These are phyloP conservation scores for Pocota personata DNA, from an alignment of 2,888 invertebrate species.

Conservation along the genomic window DNA sequence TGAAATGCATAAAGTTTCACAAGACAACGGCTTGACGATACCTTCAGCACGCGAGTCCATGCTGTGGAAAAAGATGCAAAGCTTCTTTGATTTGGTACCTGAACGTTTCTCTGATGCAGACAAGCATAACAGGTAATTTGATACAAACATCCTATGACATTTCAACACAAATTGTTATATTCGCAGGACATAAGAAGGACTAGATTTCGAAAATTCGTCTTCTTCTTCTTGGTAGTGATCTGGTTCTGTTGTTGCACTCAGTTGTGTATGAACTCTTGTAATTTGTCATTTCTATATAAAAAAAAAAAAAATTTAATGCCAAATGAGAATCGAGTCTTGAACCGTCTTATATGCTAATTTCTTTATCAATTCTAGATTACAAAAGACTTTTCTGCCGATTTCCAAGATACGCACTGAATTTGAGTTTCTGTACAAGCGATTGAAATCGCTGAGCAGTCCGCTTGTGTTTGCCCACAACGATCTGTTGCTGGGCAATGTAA, in stretches of 20 bases:
- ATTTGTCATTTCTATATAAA: constrained; percentile 46
- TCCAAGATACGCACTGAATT: constrained; percentile 88
- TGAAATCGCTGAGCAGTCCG: constrained; percentile 88
- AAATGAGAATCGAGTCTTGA: constrained; percentile 29
- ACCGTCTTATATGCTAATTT: constrained; percentile 65
- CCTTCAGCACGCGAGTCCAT: constrained; percentile 84
- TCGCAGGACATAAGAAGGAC: constrained; percentile 74
- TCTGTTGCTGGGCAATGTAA: constrained; percentile 95
- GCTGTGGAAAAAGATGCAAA: constrained; percentile 90
- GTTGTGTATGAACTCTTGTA: constrained; percentile 69
- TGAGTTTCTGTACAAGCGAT: constrained; percentile 85
- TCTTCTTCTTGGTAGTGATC: constrained; percentile 72
- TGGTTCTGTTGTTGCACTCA: constrained; percentile 70
- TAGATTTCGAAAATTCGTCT: constrained; percentile 71
- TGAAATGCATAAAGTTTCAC: constrained; percentile 88
- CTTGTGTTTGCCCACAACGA: constrained; percentile 99
- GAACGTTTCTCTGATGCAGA: constrained; percentile 86
- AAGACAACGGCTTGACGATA: constrained; percentile 68
- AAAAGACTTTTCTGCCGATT: constrained; percentile 87
- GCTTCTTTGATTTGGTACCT: constrained; percentile 90
- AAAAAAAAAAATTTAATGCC: constrained; percentile 3
- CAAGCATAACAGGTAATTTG: constrained; percentile 88
- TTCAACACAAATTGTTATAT: constrained; percentile 72
- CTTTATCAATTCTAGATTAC: constrained; percentile 58
- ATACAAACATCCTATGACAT: constrained; percentile 63